phyloP scores from a whole-genome alignment of 2,888 invertebrate genomes.

The Zonitis immaculata region DNA sequence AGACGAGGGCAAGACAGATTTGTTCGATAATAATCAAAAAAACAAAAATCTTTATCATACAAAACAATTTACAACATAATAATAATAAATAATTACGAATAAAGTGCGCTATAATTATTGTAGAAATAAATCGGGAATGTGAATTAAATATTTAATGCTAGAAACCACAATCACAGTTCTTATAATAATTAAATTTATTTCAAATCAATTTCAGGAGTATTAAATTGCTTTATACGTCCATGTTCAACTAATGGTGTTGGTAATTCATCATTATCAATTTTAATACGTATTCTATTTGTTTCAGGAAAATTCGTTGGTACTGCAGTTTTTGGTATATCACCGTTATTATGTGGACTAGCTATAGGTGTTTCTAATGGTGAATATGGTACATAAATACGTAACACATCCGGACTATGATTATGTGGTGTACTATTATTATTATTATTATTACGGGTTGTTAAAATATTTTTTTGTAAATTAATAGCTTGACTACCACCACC shows the following conservation, averaged over 20 bases:
- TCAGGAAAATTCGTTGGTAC: constrained; percentile 56
- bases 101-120: not conserved
- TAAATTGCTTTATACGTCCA: constrained; percentile 50
- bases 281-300: constrained; percentile 69
- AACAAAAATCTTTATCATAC: too few relatives aligned
- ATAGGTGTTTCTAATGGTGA: constrained; percentile 55
- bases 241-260: constrained; percentile 61
- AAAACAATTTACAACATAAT: not conserved
- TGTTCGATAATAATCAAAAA: too few relatives aligned
- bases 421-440: too few relatives aligned
- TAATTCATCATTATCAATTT: constrained; percentile 64
- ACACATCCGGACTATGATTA: constrained; percentile 66
- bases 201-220: constrained; percentile 43
- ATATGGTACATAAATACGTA: constrained; percentile 76
- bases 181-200: constrained; percentile 25
- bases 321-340: constrained; percentile 46
- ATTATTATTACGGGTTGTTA: constrained; percentile 61
- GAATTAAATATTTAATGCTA: not conserved
- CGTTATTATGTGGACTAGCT: constrained; percentile 54
- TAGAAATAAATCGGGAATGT: not conserved
- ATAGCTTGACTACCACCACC: constrained; percentile 46
- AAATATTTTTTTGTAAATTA: constrained; percentile 52
- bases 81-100: too few relatives aligned
- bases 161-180: constrained; percentile 2
- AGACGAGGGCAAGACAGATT: not conserved